These are phyloP conservation scores for Hyla sarda DNA, from an alignment of 2,113 vertebrate species.

Conservation along the genomic window DNA sequence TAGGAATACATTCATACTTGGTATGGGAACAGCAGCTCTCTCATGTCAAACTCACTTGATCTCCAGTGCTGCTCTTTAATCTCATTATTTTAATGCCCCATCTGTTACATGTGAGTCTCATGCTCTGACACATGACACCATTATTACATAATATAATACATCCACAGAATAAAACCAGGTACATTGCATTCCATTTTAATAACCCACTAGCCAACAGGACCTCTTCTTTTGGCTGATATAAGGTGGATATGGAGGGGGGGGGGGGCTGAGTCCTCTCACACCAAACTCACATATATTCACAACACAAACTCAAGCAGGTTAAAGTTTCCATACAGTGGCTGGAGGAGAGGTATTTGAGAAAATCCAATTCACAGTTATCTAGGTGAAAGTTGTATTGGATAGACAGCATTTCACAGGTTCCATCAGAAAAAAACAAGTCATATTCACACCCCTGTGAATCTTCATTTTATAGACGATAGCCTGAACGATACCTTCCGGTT, in stretches of 20 bases:
- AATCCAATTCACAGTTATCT: conserved; percentile 33
- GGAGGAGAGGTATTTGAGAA: not conserved
- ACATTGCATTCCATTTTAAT: not conserved
- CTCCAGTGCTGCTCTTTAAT: conserved; percentile 22
- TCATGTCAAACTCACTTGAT: not conserved
- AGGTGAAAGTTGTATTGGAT: conserved; percentile 22
- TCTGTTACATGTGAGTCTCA: conserved; percentile 22
- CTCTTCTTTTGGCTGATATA: not conserved
- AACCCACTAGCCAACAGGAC: not conserved
- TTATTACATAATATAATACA: not conserved
- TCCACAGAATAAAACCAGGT: not conserved
- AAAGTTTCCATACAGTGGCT: conserved; percentile 5
- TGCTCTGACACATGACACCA: not conserved
- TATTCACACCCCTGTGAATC: not conserved
- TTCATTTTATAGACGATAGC: not conserved
- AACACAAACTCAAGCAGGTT: not conserved
- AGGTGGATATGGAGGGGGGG: not conserved
- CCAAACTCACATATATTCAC: not conserved
- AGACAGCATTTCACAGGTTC: conserved; percentile 23
- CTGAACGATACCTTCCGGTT: not conserved
- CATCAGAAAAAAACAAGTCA: not conserved
- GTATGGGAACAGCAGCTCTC: not conserved
- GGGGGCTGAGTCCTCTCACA: not conserved
- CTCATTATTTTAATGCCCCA: conserved; percentile 33
- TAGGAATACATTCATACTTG: not conserved